Evolutionary conservation across 2,888 invertebrate genomes (phyloP), one percentile per base, ranked within the genome.

Genomic region (Ichneumon xanthorius): DNA sequence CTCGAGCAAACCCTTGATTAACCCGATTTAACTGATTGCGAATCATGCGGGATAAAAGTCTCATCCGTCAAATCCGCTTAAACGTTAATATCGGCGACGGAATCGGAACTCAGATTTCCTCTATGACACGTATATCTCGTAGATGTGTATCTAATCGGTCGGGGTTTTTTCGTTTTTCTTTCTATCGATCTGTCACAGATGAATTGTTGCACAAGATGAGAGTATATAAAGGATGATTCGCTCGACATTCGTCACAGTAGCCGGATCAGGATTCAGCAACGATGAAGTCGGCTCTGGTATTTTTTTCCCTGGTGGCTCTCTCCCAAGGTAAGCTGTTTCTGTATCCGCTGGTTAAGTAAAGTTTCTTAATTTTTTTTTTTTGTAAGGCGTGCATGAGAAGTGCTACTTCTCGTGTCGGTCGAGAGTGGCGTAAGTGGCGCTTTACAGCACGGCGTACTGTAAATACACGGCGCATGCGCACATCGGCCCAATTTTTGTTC

Each of bases 231-330:
- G 30, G 14, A 9, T 33, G 45, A n/a, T 1, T 4, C 45, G 16
- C 6, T 16, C 26, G 2, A 30, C 19, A 22, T 26, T 22, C 5
- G 14, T 48, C 53, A 19, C 71, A 82, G 82, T 82, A 58, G 48
- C 30, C 19, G 22, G 1, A 4, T 30, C 61, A 48, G 58, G 16
- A 80, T 79, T 53, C 45, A 71, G n/a, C 48, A 77, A 82, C 75
- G 33, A 87, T 87, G 87, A 84, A 86, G 50, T 55, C 76, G 71
- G 50, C 72, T 63, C 33, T 86, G 19, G 68, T 71, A 22, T 26
- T 87, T 16, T 71, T 82, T 3, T 53, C 55, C 55, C 63, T 87
- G 11, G 67, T 85, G 58, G 84, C 84, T 14, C 68, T 85, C 26
- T 55, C 79, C 1, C 84, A 80, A 58, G 84, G 87, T 86, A 33